Base-by-base conservation (phyloP, 2,797 vertebrate genomes). In the Cyprinodon diabolis region DNA sequence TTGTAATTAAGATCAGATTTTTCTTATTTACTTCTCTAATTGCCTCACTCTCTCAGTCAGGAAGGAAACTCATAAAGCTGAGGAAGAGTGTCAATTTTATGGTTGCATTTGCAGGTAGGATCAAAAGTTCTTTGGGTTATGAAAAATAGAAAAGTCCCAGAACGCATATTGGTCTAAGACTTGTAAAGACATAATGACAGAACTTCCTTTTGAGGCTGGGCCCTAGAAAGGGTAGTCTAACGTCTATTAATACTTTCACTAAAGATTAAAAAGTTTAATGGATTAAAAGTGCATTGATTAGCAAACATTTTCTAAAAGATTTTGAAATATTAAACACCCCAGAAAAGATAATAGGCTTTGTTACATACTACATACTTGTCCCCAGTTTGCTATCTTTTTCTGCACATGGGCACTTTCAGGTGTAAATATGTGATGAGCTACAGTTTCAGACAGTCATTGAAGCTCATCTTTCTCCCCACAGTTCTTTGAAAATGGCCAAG, bases 211-310 rank as follows among this genome's bases (percentile, higher is more conserved):
- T 14, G 45, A 47, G 62, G 62, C 21, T 65, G 62, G 62, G 40
- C 40, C 62, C 45, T n/a, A 66, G 62, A 66, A 66, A 15, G 10
- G 37, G 6, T 30, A 6, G 48, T 70, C 10, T 70, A 57, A 68
- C 30, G 5, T 30, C 40, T 66, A 69, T 72, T 77, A 81, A 72
- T 72, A 74, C 81, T 72, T 85, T 71, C 52, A 75, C 83, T 66
- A 35, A 30, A 78, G 72, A 81, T 57, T 78, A 21, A 71, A 72
- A 69, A 17, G 57, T 66, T 73, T 76, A 71, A 75, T 60, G 52
- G 69, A 72, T 77, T 72, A 48, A 75, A 78, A 75, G 43, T 6
- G 77, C 71, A 70, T 58, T 62, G 71, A 58, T 66, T 81, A 48
- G 72, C 76, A 68, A 71, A 35, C 70, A 60, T 63, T 71, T 63